Evolutionary conservation across 2,113 vertebrate species (phyloP), one percentile per base, ranked within the genome.

Genomic region (Vulpes ferrilata): DNA sequence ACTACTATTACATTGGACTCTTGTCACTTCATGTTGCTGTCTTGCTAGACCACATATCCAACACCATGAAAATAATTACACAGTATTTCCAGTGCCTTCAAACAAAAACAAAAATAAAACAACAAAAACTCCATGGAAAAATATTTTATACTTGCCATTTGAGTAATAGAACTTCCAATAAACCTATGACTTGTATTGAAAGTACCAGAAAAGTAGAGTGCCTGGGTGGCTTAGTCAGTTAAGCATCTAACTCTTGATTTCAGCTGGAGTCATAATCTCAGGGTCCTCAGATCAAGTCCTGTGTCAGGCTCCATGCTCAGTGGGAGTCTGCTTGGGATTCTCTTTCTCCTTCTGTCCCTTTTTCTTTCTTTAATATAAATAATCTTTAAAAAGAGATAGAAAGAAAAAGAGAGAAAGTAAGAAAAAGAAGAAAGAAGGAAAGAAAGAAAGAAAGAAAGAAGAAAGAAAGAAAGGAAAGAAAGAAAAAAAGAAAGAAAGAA

Each of bases 91-190:
- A 78, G 16, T 59, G 93, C 32, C 57, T 90, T 95, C n/a, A 84
- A 92, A 94, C 55, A 83, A 71, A 89, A 81, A 81, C 19, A 59
- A 96, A 64, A 85, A 69, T 12, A 87, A 60, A 91, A 30, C 27
- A 76, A 76, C 19, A 59, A 93, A 90, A 95, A 51, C 19, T 43
- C 32, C 5, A 32, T 15, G 51, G 27, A n/a, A 96, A 93, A 92
- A 79, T 30, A 59, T 60, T 79, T 32, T n/a, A 59, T 60, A 57
- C 8, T 94, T 97, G 25, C 5, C 32, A 67, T 27, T 78, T 4
- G 19, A 90, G 12, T 65, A 22, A 38, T n/a, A 78, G 82, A 95
- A 91, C 73, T 43, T 64, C 67, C 25, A 83, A 19, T 59, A 83
- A 93, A 55, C 59, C 25, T 79, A 73, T 87, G 64, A 91, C 6